Percentiles rank a stretch among this genome's conserved stretches.
Evolutionary conservation across 2,797 vertebrate species (phyloP).

Genomic region (Pempheris klunzingeri): DNA sequence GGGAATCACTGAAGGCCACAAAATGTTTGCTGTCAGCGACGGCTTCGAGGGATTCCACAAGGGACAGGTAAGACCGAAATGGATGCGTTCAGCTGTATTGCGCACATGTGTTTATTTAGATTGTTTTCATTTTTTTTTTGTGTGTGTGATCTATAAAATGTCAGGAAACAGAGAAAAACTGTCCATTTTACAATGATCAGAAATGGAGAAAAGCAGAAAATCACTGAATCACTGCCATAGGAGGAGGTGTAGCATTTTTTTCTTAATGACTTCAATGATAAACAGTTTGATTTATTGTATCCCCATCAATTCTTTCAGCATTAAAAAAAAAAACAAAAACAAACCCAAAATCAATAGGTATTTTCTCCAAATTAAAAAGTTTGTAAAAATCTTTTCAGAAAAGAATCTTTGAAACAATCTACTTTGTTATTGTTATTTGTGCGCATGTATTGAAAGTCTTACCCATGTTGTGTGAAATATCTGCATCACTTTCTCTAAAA

Average conservation of each 20-base stretch:
- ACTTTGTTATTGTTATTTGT: background rate
- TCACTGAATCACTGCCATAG: background rate
- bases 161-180: background rate
- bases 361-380: background rate
- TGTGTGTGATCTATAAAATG: no score
- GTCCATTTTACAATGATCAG: background rate
- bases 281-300: background rate
- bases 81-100: no score
- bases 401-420: background rate
- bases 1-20: conserved; percentile 94
- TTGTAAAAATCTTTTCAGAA: background rate
- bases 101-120: no score
- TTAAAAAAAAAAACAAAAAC: no score
- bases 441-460: background rate
- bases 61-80: conserved; percentile 86
- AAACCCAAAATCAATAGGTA: background rate
- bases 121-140: no score
- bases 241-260: background rate
- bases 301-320: background rate
- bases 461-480: background rate
- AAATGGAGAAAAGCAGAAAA: background rate
- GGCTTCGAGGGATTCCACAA: conserved; percentile 94
- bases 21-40: conserved; percentile 92
- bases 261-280: background rate
- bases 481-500: background rate